These are phyloP conservation scores for Chinchilla lanigera DNA, from an alignment of 2,113 vertebrate genomes.

Conservation along the genomic window DNA sequence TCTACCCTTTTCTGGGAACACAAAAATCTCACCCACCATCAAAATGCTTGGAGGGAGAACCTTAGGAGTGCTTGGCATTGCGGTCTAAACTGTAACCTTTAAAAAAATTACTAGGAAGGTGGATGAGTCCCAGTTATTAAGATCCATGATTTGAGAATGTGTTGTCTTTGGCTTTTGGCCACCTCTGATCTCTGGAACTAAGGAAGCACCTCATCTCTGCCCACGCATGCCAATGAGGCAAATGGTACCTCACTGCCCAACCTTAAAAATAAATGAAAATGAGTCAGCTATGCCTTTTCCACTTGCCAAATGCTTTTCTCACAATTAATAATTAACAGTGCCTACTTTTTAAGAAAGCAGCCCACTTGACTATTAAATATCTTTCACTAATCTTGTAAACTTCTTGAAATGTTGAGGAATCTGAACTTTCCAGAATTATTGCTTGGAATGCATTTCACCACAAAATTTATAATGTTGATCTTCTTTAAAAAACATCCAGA, in stretches of 20 bases:
- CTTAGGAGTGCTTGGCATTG: not conserved
- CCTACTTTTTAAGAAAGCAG: not conserved
- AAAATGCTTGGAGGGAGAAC: not conserved
- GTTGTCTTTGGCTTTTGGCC: not conserved
- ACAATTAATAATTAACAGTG: not conserved
- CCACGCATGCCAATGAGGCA: fast-evolving
- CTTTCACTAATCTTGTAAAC: not conserved
- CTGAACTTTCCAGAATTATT: constrained; percentile 16
- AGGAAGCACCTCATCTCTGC: fast-evolving
- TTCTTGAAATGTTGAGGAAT: constrained; percentile 20
- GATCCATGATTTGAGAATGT: not conserved
- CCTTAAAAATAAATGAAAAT: not conserved
- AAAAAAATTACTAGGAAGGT: not conserved
- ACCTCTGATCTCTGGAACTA: not conserved
- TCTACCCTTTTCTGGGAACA: not conserved
- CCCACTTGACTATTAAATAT: not conserved
- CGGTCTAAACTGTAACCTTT: not conserved
- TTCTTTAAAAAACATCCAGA: constrained; percentile 23
- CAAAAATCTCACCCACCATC: not conserved
- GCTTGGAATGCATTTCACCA: not conserved
- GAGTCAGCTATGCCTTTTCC: not conserved
- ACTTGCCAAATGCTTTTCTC: not conserved
- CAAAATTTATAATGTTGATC: not conserved
- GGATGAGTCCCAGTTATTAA: not conserved
- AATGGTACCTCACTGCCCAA: not conserved